Base-by-base conservation (phyloP, 2,797 vertebrate genomes). In the Bovichtus variegatus region DNA sequence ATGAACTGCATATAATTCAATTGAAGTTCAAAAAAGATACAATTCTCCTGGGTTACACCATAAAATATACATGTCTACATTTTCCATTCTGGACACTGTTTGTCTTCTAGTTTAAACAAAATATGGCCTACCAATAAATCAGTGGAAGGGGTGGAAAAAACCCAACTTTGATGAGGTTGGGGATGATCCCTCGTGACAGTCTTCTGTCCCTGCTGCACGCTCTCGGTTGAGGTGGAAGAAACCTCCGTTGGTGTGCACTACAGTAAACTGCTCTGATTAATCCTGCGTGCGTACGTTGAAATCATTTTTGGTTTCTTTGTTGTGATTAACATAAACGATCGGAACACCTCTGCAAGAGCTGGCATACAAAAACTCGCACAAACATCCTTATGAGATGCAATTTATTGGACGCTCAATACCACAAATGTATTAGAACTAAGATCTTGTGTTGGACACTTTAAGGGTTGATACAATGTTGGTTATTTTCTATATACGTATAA, bases 91-190 rank as follows among this genome's bases (percentile, higher is more conserved):
- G 25, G 43, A 9, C 57, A 41, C 25, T 67, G 11, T 70, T 58
- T 63, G 54, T 34, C 15, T 44, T 29, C 23, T 19, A 50, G n/a
- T 29, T 27, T 38, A 31, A 44, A 61, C 19, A 21, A 3, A 55
- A n/a, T 9, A 5, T 36, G 21, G 8, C 1, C 41, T 29, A 65
- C 0, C 23, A 23, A 34, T 46, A 27, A 78, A 25, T 66, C 38
- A 27, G 21, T 31, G 23, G 27, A 40, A 10, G 15, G 36, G 49
- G 16, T 6, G 8, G 21, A 9, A 50, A 19, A 55, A 8, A 34
- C 34, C 34, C n/a, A 40, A 51, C 31, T 64, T 60, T 69, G 40
- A 71, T 75, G 57, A 76, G 15, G 19, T 63, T 54, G 9, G 27
- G 5, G 12, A 43, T 63, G 58, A 84, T 59, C 44, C 23, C 18